Evolutionary conservation across 1,140 invertebrate genomes (phyloP).

Genomic region (Pogonomyrmex barbatus): DNA sequence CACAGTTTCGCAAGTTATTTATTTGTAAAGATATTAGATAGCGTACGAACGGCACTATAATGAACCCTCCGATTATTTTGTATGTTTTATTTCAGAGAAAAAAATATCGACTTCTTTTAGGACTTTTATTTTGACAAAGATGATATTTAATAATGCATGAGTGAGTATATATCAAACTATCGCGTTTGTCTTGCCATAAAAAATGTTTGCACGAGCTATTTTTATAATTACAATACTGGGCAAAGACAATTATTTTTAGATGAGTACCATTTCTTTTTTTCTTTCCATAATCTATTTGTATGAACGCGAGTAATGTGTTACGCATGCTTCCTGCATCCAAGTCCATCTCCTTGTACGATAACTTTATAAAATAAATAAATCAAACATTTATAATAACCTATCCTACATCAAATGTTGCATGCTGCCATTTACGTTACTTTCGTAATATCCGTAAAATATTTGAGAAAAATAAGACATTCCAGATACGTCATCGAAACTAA

Average conservation of each 20-base stretch:
- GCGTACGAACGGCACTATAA: background rate
- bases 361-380: conserved; percentile 69
- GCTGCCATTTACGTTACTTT: background rate
- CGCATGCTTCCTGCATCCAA: conserved; percentile 38
- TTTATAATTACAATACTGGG: background rate
- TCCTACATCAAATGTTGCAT: conserved; percentile 45
- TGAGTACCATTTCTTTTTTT: background rate
- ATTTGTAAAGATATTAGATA: background rate
- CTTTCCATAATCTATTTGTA: background rate
- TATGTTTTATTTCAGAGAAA: background rate
- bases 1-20: background rate
- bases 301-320: conserved; percentile 13
- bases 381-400: conserved; percentile 37
- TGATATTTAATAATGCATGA: conserved; percentile 12
- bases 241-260: background rate
- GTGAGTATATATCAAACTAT: background rate
- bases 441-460: background rate
- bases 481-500: conserved; percentile 22
- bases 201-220: conserved; percentile 12
- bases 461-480: conserved; percentile 1
- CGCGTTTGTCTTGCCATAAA: conserved; percentile 4
- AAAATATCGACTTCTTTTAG: background rate
- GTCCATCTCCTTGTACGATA: conserved; percentile 53
- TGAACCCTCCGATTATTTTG: background rate
- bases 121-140: conserved; percentile 5